Evolutionary conservation across 2,113 vertebrate species (phyloP).

Genomic region (Carassius auratus): DNA sequence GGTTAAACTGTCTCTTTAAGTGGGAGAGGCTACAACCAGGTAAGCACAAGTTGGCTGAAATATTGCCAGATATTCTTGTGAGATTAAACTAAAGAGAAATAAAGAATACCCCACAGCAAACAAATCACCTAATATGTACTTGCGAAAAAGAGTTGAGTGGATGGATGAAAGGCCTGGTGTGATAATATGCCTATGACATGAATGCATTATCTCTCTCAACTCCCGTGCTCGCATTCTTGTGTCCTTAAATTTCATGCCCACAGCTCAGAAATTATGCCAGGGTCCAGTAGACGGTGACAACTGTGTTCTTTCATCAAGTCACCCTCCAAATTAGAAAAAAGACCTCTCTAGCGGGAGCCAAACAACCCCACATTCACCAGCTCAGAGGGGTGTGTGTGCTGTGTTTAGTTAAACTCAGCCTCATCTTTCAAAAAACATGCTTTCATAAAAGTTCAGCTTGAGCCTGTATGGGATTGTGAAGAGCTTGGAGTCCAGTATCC

Average conservation of each 20-base stretch:
- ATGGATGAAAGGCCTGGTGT: too few relatives aligned
- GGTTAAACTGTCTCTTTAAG: too few relatives aligned
- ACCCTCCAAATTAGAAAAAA: constrained; percentile 5
- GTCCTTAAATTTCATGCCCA: not conserved
- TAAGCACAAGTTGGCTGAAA: too few relatives aligned
- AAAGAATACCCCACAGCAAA: not conserved
- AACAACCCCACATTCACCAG: not conserved
- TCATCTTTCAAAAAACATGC: constrained; percentile 15
- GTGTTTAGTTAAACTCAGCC: not conserved
- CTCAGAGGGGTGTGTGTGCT: not conserved
- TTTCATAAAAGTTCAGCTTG: not conserved
- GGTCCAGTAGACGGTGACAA: constrained; percentile 15
- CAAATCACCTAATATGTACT: not conserved
- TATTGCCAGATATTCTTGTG: not conserved
- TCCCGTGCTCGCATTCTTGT: not conserved
- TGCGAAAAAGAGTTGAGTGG: not conserved
- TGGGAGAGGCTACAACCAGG: too few relatives aligned
- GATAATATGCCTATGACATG: not conserved
- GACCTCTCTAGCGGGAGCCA: not conserved
- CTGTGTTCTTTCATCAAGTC: constrained; percentile 31
- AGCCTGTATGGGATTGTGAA: constrained; percentile 5
- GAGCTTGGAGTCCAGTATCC: not conserved
- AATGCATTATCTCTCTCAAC: constrained; percentile 2
- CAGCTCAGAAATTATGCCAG: not conserved
- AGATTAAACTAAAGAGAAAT: not conserved